Conservation (phyloP, 2,113 vertebrate species). For the Antigone vipio region DNA sequence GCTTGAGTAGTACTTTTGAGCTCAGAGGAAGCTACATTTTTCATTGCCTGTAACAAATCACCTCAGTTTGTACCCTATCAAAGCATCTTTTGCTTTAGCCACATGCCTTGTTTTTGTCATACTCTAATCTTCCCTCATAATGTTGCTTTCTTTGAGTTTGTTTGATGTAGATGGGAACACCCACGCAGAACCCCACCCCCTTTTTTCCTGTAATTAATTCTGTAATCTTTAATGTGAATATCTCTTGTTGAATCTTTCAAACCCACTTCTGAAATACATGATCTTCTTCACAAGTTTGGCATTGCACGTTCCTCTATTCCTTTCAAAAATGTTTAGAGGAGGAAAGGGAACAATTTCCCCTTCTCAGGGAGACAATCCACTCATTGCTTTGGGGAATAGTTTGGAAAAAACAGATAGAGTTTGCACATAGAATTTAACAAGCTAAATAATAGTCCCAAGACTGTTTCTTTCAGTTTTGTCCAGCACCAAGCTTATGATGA, state of each 20-base stretch:
- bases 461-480: constrained; percentile 34
- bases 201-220: constrained; percentile 11
- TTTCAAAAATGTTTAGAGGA: not conserved
- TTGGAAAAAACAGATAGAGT: constrained; percentile 3
- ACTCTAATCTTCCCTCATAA: not conserved
- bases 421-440: not conserved
- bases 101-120: constrained; percentile 2
- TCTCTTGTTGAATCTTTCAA: constrained; percentile 12
- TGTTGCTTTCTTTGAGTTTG: constrained; percentile 6
- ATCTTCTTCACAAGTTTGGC: not conserved
- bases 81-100: constrained; percentile 17
- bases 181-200: not conserved
- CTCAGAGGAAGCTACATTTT: not conserved
- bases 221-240: not conserved
- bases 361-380: not conserved
- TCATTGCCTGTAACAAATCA: not conserved
- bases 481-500: not conserved
- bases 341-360: not conserved
- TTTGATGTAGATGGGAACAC: not conserved
- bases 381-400: not conserved
- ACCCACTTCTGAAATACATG: not conserved
- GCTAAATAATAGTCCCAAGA: not conserved
- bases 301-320: not conserved
- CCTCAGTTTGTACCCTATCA: not conserved
- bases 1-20: not conserved